A percentile compares a stretch with the other conserved stretches of the same genome.
Evolutionary conservation across 2,888 invertebrate species (phyloP).

Genomic region (Rotaria macrura): DNA sequence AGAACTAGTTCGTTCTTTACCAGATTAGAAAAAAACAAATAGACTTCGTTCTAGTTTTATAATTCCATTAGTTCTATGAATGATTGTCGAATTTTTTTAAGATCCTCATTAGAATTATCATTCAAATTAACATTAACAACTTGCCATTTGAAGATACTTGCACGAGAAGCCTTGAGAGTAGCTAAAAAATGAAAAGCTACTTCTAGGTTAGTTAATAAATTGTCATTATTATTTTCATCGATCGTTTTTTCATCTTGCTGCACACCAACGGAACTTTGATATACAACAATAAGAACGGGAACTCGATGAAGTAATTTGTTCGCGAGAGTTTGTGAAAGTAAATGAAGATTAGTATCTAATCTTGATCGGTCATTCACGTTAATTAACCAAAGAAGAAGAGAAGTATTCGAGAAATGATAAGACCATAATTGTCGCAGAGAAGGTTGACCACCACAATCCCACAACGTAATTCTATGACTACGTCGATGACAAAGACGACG

Average conservation of each 20-base stretch:
- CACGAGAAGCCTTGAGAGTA: not conserved
- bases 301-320: not conserved
- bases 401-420: constrained; percentile 9
- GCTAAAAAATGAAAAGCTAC: not conserved
- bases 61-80: not conserved
- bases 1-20: not conserved
- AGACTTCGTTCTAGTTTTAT: not conserved
- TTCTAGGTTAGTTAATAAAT: not conserved
- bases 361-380: not conserved
- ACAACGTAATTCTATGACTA: not conserved
- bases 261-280: not conserved
- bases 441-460: constrained; percentile 5
- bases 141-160: not conserved
- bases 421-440: not conserved
- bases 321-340: not conserved
- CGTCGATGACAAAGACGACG: not conserved
- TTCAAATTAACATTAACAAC: not conserved
- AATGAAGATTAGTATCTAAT: not conserved
- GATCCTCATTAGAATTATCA: not conserved
- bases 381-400: not conserved
- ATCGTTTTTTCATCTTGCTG: not conserved
- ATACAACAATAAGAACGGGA: not conserved
- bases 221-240: not conserved
- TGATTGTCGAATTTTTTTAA: not conserved
- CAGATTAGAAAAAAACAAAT: not conserved